These are phyloP conservation scores for Mustela erminea DNA, from an alignment of 2,797 vertebrate species.

Conservation along the genomic window DNA sequence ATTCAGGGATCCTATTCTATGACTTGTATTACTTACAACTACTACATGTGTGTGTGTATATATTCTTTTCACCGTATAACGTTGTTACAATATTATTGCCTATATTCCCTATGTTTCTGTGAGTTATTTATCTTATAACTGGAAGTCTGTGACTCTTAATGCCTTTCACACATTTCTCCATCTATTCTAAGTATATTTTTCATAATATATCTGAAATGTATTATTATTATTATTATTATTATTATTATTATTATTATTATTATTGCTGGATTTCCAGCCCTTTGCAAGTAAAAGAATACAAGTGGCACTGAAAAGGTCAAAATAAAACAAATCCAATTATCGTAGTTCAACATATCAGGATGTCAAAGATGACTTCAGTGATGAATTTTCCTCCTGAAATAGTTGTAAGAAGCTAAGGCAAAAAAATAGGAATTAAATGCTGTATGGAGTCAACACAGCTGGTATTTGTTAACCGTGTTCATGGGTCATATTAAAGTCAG, in stretches of 20 bases:
- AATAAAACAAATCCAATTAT: slow-evolving; percentile 44
- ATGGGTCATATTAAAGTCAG: slow-evolving; percentile 74
- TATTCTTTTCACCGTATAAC: not conserved
- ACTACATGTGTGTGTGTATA: not conserved
- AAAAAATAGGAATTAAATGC: slow-evolving; percentile 49
- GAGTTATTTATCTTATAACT: not conserved
- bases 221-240: not conserved
- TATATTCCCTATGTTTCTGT: not conserved
- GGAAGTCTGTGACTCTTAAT: not conserved
- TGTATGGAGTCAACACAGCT: slow-evolving; percentile 71
- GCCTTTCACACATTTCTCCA: not conserved
- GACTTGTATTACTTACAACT: not conserved
- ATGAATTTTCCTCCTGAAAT: slow-evolving; percentile 24
- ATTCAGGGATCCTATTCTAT: not conserved
- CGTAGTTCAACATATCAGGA: not conserved
- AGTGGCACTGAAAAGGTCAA: not conserved
- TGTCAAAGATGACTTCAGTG: not conserved
- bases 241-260: not conserved
- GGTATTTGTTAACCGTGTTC: slow-evolving; percentile 68
- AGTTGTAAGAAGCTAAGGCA: not conserved
- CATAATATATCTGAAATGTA: not conserved
- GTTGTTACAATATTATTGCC: not conserved
- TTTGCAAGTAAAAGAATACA: not conserved
- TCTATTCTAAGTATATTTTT: not conserved
- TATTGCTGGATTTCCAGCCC: not conserved